phyloP scores from a whole-genome alignment of 2,888 invertebrate species.

The Cryptocephalus moraei region DNA sequence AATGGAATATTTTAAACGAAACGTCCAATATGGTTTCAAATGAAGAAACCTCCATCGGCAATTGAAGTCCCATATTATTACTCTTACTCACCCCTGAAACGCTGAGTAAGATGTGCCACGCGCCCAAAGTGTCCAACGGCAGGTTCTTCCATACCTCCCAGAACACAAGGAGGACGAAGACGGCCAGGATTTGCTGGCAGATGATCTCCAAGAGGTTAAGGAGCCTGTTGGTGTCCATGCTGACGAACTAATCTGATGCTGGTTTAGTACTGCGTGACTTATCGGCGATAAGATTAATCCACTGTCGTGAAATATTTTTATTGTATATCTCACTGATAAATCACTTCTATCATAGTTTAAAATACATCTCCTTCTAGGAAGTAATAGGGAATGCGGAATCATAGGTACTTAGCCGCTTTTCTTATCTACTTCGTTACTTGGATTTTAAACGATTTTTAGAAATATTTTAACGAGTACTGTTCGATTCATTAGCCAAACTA shows the following conservation, averaged over 20 bases:
- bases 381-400: background rate
- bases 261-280: too few species aligned
- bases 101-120: conserved; percentile 26
- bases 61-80: background rate
- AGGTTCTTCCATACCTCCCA: conserved; percentile 15
- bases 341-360: too few species aligned
- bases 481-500: too few species aligned
- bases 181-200: conserved; percentile 16
- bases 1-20: too few species aligned
- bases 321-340: too few species aligned
- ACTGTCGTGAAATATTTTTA: too few species aligned
- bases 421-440: too few species aligned
- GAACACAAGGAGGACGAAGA: conserved; percentile 16
- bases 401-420: too few species aligned
- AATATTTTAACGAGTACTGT: too few species aligned
- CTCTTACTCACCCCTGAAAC: conserved; percentile 26
- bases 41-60: background rate
- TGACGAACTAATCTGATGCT: too few species aligned
- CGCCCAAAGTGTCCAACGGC: conserved; percentile 5
- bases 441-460: too few species aligned
- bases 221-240: background rate
- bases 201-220: conserved; percentile 13
- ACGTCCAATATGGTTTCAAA: background rate
- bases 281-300: too few species aligned
- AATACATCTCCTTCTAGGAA: background rate